A percentile compares a stretch with the other conserved stretches of the same genome.
Evolutionary conservation across 2,888 invertebrate genomes (phyloP).

Genomic region (Zootermopsis nevadensis): DNA sequence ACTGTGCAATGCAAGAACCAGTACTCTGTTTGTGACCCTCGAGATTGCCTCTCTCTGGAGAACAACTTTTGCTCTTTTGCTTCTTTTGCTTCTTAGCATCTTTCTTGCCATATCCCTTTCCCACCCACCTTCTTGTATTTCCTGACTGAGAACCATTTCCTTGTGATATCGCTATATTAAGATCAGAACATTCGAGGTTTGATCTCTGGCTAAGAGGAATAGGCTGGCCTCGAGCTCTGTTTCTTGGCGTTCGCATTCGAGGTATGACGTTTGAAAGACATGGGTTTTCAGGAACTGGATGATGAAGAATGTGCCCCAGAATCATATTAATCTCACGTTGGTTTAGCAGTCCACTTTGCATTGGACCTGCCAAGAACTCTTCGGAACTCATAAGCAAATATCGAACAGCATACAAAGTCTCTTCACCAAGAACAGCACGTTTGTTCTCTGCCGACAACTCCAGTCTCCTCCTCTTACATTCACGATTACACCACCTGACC

Average conservation of each 20-base stretch:
- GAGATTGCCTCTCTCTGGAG: slow-evolving; percentile 13
- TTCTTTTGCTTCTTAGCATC: slow-evolving; percentile 55
- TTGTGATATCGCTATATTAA: not conserved
- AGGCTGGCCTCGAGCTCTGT: slow-evolving; percentile 54
- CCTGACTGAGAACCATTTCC: not conserved
- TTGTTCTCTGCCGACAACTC: slow-evolving; percentile 67
- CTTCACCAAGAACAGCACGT: slow-evolving; percentile 64
- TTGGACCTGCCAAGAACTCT: slow-evolving; percentile 72
- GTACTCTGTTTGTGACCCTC: slow-evolving; percentile 63
- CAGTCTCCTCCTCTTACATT: slow-evolving; percentile 68
- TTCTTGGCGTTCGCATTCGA: slow-evolving; percentile 64
- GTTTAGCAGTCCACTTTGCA: slow-evolving; percentile 67
- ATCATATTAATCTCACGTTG: slow-evolving; percentile 65
- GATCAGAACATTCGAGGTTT: not conserved
- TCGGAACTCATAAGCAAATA: slow-evolving; percentile 75
- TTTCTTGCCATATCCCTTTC: slow-evolving; percentile 56
- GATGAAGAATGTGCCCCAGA: slow-evolving; percentile 56
- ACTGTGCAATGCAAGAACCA: slow-evolving; percentile 66
- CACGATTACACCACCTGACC: slow-evolving; percentile 70
- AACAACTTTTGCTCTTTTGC: slow-evolving; percentile 57
- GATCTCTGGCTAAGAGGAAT: slow-evolving; percentile 37
- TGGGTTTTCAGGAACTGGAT: slow-evolving; percentile 47
- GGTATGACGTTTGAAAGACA: slow-evolving; percentile 65
- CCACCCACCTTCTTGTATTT: slow-evolving; percentile 62
- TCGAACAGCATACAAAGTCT: slow-evolving; percentile 68